Conservation (phyloP, 2,797 vertebrate species). For the Oreortyx pictus region DNA sequence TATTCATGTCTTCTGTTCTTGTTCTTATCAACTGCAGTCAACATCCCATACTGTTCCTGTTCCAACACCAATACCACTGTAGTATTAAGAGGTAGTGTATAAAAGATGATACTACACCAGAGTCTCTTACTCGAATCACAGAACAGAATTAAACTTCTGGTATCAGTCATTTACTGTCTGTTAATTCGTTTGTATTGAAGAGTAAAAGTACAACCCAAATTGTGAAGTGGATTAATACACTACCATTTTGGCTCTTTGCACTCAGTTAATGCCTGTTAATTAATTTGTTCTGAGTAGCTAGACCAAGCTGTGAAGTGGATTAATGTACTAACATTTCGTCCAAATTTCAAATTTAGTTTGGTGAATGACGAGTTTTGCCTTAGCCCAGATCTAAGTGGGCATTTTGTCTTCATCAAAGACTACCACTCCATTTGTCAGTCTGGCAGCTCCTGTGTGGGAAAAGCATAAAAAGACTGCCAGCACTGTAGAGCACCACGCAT, state of each 20-base stretch:
- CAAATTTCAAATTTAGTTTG: neutral
- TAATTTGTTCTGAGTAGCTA: conserved; percentile 44
- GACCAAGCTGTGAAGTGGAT: conserved; percentile 48
- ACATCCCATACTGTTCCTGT: neutral
- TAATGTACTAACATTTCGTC: conserved; percentile 38
- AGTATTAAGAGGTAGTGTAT: neutral
- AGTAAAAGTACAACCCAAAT: conserved; percentile 1
- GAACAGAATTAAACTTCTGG: neutral
- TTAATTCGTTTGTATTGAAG: conserved; percentile 36
- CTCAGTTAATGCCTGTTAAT: conserved; percentile 48
- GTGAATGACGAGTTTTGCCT: conserved; percentile 26
- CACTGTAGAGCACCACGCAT: neutral
- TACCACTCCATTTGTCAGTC: conserved; percentile 69
- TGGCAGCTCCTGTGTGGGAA: conserved; percentile 22
- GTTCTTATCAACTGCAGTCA: neutral
- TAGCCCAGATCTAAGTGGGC: conserved; percentile 31
- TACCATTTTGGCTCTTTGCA: conserved; percentile 25
- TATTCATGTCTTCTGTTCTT: neutral
- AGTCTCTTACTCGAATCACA: neutral
- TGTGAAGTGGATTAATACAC: conserved; percentile 54
- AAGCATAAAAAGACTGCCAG: neutral
- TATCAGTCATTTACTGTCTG: neutral
- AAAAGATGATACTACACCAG: neutral
- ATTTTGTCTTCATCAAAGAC: conserved; percentile 72
- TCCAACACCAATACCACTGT: neutral